phyloP scores from a whole-genome alignment of 1,140 invertebrate species.

The Drosophila pseudoananassae region DNA sequence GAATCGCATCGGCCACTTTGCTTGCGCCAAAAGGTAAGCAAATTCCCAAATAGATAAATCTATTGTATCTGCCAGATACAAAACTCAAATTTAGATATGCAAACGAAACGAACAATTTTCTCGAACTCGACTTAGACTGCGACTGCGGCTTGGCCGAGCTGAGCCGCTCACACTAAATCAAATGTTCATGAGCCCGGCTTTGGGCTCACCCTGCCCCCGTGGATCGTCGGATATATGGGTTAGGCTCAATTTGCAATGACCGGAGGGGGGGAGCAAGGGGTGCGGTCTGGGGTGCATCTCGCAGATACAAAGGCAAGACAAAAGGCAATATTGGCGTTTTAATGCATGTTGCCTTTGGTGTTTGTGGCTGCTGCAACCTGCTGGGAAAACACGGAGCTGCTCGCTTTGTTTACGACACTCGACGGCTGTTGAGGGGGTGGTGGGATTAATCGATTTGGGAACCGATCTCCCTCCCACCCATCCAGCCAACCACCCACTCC shows the following conservation, averaged over 20 bases:
- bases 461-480: slow-evolving; percentile 26
- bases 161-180: slow-evolving; percentile 69
- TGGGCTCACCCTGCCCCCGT: slow-evolving; percentile 18
- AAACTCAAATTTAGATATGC: slow-evolving; percentile 78
- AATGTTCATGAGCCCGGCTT: slow-evolving; percentile 70
- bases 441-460: slow-evolving; percentile 66
- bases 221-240: slow-evolving; percentile 81
- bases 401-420: slow-evolving; percentile 64
- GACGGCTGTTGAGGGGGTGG: slow-evolving; percentile 12
- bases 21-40: slow-evolving; percentile 33
- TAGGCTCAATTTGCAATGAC: slow-evolving; percentile 69
- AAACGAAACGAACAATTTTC: slow-evolving; percentile 59
- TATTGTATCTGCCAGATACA: slow-evolving; percentile 61
- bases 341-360: slow-evolving; percentile 72
- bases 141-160: background rate
- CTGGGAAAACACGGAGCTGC: slow-evolving; percentile 63
- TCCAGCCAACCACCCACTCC: background rate
- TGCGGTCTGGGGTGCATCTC: slow-evolving; percentile 37
- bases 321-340: slow-evolving; percentile 58
- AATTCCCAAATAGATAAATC: slow-evolving; percentile 57
- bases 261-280: background rate
- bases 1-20: slow-evolving; percentile 1
- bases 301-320: slow-evolving; percentile 63
- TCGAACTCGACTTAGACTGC: slow-evolving; percentile 4
- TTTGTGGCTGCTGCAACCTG: slow-evolving; percentile 71